Evolutionary conservation across 2,113 vertebrate genomes (phyloP).

Genomic region (Parotia lawesii): DNA sequence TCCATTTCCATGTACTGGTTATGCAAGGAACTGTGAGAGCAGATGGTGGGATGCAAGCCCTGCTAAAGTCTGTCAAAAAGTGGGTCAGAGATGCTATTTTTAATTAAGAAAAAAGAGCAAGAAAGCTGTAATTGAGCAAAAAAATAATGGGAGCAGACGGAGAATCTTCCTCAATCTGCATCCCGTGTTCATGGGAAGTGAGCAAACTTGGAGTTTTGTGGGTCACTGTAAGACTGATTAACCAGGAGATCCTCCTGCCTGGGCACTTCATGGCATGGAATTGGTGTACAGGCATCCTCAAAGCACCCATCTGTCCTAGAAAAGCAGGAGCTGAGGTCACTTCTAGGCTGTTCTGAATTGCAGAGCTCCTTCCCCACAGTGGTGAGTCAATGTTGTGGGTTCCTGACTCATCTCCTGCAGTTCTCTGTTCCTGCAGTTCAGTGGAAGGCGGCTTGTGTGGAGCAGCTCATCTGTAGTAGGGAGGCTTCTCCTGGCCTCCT

Average conservation of each 20-base stretch:
- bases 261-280: neutral
- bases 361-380: neutral
- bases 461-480: neutral
- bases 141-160: neutral
- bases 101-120: conserved; percentile 28
- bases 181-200: neutral
- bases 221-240: neutral
- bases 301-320: neutral
- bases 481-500: neutral
- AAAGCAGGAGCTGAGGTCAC: neutral
- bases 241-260: neutral
- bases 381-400: neutral
- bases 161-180: neutral
- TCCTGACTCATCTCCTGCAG: neutral
- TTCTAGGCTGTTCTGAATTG: neutral
- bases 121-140: conserved; percentile 36
- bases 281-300: neutral
- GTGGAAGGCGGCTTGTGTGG: neutral
- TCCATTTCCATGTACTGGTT: neutral
- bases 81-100: conserved; percentile 46
- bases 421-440: neutral
- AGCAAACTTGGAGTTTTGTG: neutral
- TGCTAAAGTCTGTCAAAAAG: conserved; percentile 10
- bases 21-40: neutral
- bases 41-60: conserved; percentile 36